Evolutionary conservation across 2,113 vertebrate species (phyloP), one percentile per base, ranked within the genome.

Genomic region (Corvus moneduloides): DNA sequence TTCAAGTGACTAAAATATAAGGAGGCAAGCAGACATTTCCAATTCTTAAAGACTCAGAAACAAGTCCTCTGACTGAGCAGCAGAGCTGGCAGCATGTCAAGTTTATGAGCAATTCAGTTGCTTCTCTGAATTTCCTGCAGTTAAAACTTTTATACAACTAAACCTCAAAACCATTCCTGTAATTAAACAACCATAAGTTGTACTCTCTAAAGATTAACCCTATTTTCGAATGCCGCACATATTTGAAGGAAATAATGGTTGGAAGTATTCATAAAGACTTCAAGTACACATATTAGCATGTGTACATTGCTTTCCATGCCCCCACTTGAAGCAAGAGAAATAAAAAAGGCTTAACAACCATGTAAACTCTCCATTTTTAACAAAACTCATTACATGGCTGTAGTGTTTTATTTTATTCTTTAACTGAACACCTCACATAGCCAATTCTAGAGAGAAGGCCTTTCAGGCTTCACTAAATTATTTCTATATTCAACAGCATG

Each of bases 51-150:
- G 35, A 86, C 59, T 78, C 55, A 91, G 43, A 89, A 94, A 91
- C 58, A 93, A 97, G 35, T 74, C 35, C 73, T 90, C 39, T 90
- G 59, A 75, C 72, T 61, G 61, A 86, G 64, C 30, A 92, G 30
- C 22, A 81, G 55, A 68, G 49, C 30, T 94, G 75, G 87, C 77
- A 94, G 92, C 39, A 93, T 17, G 30, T 54, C 46, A 93, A 79
- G 96, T 96, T 96, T 96, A 97, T 39, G 28, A 94, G 80, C 66
- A 95, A 93, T 93, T 94, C 74, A 95, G 92, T 68, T 61, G 68
- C 35, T 94, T 87, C 90, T 89, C 81, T 76, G 72, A 96, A 94
- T 94, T 96, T 74, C 87, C 58, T 94, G 82, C 84, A 95, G 37
- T 87, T 94, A 91, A 95, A 95, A 95, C 27, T 77, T 88, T 87